Base-by-base conservation (phyloP, 2,888 invertebrate genomes). In the Campopleginae sp. region DNA sequence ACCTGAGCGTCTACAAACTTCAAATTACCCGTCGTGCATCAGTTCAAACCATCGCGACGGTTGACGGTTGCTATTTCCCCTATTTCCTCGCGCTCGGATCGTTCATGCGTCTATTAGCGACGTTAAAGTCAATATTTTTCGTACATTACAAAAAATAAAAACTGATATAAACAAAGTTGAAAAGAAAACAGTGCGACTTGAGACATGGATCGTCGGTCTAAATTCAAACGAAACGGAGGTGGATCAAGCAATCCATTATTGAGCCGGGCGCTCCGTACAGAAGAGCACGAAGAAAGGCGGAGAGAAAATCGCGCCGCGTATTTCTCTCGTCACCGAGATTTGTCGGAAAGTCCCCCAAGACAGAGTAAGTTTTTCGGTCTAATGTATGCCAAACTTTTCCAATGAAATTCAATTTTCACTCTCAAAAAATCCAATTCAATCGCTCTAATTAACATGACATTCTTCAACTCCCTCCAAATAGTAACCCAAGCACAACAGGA, bases 181-280 rank as follows among this genome's bases (percentile, higher is more conserved):
- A 23, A 19, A 76, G 42, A 63, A 75, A 51, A 48, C 14, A 46
- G 6, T 19, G 42, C 6, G 23, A 10, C n/a, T 17, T 2, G 0
- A 14, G 33, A 46, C 31, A 84, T 78, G 81, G 85, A 33, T 38
- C 48, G 54, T 44, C 81, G 74, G 0, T 74, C 78, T 6, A 46
- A 33, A 10, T 87, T 65, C 3, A 85, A 82, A 33, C 44, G 23
- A 33, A 72, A 42, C 12, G 58, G 71, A 0, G 19, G 61, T 0
- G 65, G 74, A 0, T 70, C 74, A n/a, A 38, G 8, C 10, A 66
- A 76, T n/a, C 5, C 77, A 6, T 17, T 12, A 10, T 44, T 51
- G 5, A 65, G 79, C 5, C 82, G 90, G 0, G 1, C 85, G 33
- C 6, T 87, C 8, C 89, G 91, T 0, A 82, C 83, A 0, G 42